Evolutionary conservation across 2,113 vertebrate species (phyloP).

Genomic region (Nycticryphes semicollaris): DNA sequence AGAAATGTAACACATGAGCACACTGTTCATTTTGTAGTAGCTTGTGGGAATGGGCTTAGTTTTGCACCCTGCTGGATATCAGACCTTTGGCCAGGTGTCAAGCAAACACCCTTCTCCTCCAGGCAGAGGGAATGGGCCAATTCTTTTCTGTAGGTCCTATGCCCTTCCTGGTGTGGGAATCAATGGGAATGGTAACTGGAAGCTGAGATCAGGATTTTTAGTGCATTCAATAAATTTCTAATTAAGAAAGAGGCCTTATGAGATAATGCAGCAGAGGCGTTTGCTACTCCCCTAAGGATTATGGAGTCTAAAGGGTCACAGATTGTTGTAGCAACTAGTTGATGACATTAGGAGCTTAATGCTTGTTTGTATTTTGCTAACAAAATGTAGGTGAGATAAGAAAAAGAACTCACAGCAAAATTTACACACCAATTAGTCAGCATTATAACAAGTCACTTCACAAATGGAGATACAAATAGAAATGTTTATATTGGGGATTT

Average conservation of each 20-base stretch:
- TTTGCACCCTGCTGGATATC: background rate
- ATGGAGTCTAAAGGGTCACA: slow-evolving; percentile 23
- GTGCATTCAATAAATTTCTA: background rate
- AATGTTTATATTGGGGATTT: slow-evolving; percentile 46
- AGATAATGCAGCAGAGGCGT: background rate
- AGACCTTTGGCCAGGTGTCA: background rate
- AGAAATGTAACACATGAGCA: background rate
- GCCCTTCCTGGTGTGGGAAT: background rate
- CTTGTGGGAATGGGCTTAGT: background rate
- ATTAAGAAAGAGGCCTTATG: background rate
- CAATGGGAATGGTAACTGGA: background rate
- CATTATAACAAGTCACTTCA: background rate
- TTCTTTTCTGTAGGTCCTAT: background rate
- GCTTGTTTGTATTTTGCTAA: slow-evolving; percentile 28
- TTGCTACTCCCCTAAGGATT: slow-evolving; percentile 1
- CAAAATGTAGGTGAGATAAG: slow-evolving; percentile 12
- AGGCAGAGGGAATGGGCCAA: background rate
- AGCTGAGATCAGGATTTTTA: background rate
- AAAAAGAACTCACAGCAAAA: slow-evolving; percentile 1
- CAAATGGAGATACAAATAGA: background rate
- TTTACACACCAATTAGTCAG: slow-evolving; percentile 33
- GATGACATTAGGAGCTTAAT: slow-evolving; percentile 21
- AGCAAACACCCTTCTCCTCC: background rate
- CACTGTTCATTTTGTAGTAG: background rate
- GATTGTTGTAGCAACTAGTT: background rate